phyloP scores from a whole-genome alignment of 2,888 invertebrate genomes.

The Asteroscopus sphinx region DNA sequence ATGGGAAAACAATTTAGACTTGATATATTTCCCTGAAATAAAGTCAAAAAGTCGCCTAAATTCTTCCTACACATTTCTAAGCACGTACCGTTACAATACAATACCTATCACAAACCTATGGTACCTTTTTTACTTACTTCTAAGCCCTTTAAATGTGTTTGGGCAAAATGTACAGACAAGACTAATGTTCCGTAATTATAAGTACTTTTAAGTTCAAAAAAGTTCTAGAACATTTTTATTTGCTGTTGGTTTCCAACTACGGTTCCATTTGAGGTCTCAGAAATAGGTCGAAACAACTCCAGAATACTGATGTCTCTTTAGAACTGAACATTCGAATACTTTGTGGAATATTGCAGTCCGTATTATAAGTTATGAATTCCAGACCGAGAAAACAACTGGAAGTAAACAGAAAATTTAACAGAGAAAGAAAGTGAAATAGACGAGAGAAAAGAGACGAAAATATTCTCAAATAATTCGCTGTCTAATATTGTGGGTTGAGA shows the following conservation, averaged over 20 bases:
- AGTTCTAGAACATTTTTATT: constrained; percentile 31
- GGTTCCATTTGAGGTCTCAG: constrained; percentile 33
- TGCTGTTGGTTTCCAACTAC: constrained; percentile 26
- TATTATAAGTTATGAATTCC: constrained; percentile 31
- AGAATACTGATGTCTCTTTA: constrained; percentile 47
- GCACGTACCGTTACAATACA: constrained; percentile 2
- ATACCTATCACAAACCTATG: background rate
- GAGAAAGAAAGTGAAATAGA: background rate
- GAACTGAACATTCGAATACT: constrained; percentile 24
- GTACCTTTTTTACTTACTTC: background rate
- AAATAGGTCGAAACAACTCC: constrained; percentile 46
- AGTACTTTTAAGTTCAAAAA: constrained; percentile 34
- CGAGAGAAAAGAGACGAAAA: background rate
- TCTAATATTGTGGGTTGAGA: too few relatives aligned
- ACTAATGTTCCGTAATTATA: constrained; percentile 15
- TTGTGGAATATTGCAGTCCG: constrained; percentile 16
- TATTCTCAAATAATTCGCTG: too few relatives aligned
- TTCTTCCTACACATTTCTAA: background rate
- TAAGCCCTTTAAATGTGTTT: constrained; percentile 5
- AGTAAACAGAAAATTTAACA: background rate
- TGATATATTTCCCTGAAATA: background rate
- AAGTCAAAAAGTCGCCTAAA: background rate
- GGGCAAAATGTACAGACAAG: constrained; percentile 6
- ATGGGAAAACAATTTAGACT: background rate
- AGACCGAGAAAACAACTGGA: constrained; percentile 11